Evolutionary conservation across 2,888 invertebrate species (phyloP).

Genomic region (Drosophila mayaguana): DNA sequence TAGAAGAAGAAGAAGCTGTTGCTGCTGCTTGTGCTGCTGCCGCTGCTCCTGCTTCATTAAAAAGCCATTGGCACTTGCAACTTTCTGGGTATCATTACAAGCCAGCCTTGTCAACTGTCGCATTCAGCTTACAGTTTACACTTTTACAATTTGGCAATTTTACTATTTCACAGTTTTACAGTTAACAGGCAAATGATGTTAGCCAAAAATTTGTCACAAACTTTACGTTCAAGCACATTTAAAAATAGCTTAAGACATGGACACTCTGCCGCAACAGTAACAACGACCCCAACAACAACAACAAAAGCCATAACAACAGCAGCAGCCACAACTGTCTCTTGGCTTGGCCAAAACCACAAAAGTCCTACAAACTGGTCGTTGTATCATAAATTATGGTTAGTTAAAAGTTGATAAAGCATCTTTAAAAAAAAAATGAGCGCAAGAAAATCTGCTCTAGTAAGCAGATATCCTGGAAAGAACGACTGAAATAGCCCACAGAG

Average conservation of each 20-base stretch:
- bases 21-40: neutral
- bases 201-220: conserved; percentile 61
- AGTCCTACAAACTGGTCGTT: conserved; percentile 46
- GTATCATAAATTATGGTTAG: conserved; percentile 75
- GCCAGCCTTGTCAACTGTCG: conserved; percentile 39
- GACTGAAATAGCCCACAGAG: neutral
- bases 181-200: conserved; percentile 57
- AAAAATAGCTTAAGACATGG: conserved; percentile 78
- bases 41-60: conserved; percentile 65
- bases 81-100: conserved; percentile 58
- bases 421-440: neutral
- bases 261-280: conserved; percentile 35
- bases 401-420: conserved; percentile 64
- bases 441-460: neutral
- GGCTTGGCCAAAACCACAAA: conserved; percentile 46
- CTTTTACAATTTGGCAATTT: conserved; percentile 15
- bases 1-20: neutral
- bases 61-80: conserved; percentile 75
- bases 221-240: conserved; percentile 64
- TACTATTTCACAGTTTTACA: conserved; percentile 13
- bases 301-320: neutral
- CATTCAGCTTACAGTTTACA: conserved; percentile 37
- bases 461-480: neutral
- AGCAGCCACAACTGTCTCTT: conserved; percentile 28
- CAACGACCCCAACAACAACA: conserved; percentile 23